Evolutionary conservation across 2,888 invertebrate species (phyloP), one percentile per base, ranked within the genome.

Genomic region (Molanna angustata): DNA sequence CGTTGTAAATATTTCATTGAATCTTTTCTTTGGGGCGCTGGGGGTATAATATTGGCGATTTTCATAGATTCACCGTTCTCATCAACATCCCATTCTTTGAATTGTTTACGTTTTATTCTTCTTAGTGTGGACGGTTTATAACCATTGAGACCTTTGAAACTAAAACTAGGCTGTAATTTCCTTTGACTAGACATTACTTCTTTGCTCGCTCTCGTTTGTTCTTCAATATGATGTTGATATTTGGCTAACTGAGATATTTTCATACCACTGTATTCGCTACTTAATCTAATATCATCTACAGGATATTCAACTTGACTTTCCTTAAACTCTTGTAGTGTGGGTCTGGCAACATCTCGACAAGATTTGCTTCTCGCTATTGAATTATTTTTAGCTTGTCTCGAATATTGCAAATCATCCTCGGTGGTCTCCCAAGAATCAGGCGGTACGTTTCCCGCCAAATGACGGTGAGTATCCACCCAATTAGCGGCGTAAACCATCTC

Each of bases 401-500:
- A 31, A n/a, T 66, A 43, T 2, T 41, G 47, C 4, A 20, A 68
- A 65, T 39, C 44, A 14, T 57, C 52, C 31, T 60, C 61, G 51
- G 66, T 68, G 3, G 66, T 42, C 61, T 20, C 64, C 60, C 57
- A 51, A n/a, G 56, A 39, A 20, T 67, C 65, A 52, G 66, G 65
- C 63, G 66, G 72, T 65, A 67, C 71, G 57, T 69, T 73, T 35
- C 67, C 70, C 49, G 74, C 74, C 44, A 82, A 70, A 65, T 78
- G 80, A 57, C 75, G 73, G 60, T 78, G 78, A n/a, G 86, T 82
- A 64, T 88, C 87, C 57, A 86, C 79, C 91, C 91, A 91, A 67
- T 89, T 91, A 22, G 90, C 90, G 63, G 90, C 90, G 69, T 91
- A 91, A 41, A 88, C 80, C 44, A 87, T 79, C 63, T 85, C 86